Base-by-base conservation (phyloP, 2,888 invertebrate species). In the Melinaea marsaeus region DNA sequence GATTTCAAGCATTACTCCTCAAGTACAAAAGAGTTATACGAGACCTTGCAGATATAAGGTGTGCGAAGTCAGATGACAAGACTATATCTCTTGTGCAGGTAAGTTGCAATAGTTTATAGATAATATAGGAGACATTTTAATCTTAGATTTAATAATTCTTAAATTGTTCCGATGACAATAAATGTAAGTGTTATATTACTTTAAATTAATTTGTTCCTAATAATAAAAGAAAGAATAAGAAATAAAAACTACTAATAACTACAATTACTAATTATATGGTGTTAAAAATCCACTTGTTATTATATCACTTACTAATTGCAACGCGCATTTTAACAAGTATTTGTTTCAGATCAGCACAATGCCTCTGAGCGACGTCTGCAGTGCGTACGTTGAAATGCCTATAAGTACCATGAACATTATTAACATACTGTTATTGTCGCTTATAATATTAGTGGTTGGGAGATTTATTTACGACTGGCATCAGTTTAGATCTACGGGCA, bases 391-490 rank as follows among this genome's bases (percentile, higher is more conserved):
- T 13, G 81, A 84, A 61, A 74, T 89, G 79, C 92, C 93, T 13
- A 89, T 95, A 51, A 93, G 94, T 80, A 92, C 93, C 2, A 87
- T 96, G 60, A 96, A 97, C 75, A 89, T 95, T 69, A 82, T 96
- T 1, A 96, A 96, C 79, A 91, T 94, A 58, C 86, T 94, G 22
- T 85, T 97, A 63, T 93, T 94, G 0, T 81, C 88, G 3, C 83
- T 96, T 61, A 95, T 96, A 69, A 72, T 96, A 1, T 80, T 95
- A n/a, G 92, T 96, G 7, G 79, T 96, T 46, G 92, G 93, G 13
- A 95, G 95, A 81, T 92, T 97, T 65, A 86, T 94, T 0, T 97
- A 96, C 75, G 96, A 97, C 82, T 97, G 96, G 86, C 95, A 95
- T 81, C 92, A 90, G 74, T 97, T 95, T 79, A 95, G 95, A 79